Evolutionary conservation across 1,140 invertebrate genomes (phyloP).

Genomic region (Nylanderia fulva): DNA sequence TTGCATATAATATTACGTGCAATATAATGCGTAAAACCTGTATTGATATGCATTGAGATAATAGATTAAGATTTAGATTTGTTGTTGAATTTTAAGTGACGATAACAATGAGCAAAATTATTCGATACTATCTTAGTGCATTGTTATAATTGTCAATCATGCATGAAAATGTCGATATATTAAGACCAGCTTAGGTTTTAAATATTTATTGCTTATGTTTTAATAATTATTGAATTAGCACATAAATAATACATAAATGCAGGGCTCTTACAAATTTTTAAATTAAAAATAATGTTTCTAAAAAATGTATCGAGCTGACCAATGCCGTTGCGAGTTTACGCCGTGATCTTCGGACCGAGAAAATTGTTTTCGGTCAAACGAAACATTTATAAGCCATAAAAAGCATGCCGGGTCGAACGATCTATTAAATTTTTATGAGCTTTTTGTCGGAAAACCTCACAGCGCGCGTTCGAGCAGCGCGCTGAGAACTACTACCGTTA

Average conservation of each 20-base stretch:
- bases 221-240: not conserved
- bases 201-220: not conserved
- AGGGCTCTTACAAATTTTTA: not conserved
- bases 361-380: constrained; percentile 82
- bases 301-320: constrained; percentile 47
- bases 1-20: not conserved
- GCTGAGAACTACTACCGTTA: constrained; percentile 30
- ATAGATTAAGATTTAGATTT: too few relatives aligned
- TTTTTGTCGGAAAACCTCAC: constrained; percentile 66
- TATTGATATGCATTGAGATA: too few relatives aligned
- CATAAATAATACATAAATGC: not conserved
- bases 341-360: constrained; percentile 53
- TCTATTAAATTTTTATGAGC: constrained; percentile 81
- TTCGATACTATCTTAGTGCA: not conserved
- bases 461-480: constrained; percentile 15
- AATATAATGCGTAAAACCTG: too few relatives aligned
- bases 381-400: constrained; percentile 79
- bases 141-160: not conserved
- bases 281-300: constrained; percentile 20
- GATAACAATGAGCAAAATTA: not conserved
- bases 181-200: not conserved
- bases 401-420: constrained; percentile 70
- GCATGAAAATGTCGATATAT: not conserved
- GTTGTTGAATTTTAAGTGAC: not conserved
- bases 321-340: constrained; percentile 46